Conservation (phyloP, 1,140 invertebrate species). For the Caenorhabditis remanei region DNA sequence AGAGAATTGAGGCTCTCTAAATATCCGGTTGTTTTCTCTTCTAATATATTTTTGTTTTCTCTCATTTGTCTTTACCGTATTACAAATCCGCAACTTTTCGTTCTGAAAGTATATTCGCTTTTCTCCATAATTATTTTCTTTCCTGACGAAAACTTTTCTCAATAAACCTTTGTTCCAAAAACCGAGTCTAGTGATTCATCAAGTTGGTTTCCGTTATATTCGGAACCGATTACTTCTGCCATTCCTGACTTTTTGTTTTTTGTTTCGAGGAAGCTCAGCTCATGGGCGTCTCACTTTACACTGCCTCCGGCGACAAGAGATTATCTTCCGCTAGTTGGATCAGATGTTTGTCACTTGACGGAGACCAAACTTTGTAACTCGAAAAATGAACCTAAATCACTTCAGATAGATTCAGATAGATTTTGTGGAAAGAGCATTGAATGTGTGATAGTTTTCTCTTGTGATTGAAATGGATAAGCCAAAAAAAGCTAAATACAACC, state of each 20-base stretch:
- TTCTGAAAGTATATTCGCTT: neutral
- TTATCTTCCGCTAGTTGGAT: slow-evolving; percentile 9
- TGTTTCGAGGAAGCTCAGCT: slow-evolving; percentile 13
- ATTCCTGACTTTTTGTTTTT: neutral
- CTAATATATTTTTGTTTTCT: neutral
- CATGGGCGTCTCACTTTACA: slow-evolving; percentile 48
- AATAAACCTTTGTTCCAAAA: neutral
- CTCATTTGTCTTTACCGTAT: neutral
- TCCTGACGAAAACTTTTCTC: neutral
- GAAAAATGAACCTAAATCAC: neutral
- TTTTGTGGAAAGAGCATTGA: too few species aligned
- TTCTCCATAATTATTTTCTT: neutral
- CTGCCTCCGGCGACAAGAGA: slow-evolving; percentile 13
- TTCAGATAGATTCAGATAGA: too few species aligned
- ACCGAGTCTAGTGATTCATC: neutral
- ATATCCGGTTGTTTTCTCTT: neutral
- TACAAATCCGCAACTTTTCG: neutral
- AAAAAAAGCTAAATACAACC: too few species aligned
- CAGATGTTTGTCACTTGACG: slow-evolving; percentile 50
- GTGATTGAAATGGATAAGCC: too few species aligned
- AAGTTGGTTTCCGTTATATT: neutral
- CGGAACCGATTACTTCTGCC: slow-evolving; percentile 3
- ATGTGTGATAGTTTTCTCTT: too few species aligned
- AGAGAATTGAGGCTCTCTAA: slow-evolving; percentile 44
- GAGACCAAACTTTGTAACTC: neutral